Base-by-base conservation (phyloP, 2,888 invertebrate species). In the Lathronympha strigana region DNA sequence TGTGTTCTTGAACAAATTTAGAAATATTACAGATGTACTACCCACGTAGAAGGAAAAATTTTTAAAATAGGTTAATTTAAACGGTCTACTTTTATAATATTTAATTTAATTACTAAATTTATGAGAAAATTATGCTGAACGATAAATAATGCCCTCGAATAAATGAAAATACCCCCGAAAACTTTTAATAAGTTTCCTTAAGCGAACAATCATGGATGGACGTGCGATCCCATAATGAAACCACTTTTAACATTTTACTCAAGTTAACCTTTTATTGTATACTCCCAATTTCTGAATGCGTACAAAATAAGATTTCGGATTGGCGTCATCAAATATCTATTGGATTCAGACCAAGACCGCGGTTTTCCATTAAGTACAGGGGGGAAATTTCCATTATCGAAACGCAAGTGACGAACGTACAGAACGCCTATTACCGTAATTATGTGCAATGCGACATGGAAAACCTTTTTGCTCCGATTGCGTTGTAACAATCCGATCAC, bases 401-500 rank as follows among this genome's bases (percentile, higher is more conserved):
- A 67, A 62, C 58, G 43, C 55, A 31, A 50, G 50, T 53, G 53
- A 47, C 47, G 64, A 49, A 53, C 53, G 54, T 61, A 66, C 61
- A 66, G 54, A 23, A 28, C 40, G 54, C 66, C 54, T 71, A 73
- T 73, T 76, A 74, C 67, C 73, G 72, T 81, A 81, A 82, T 84
- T 77, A 80, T 80, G 78, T 82, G 75, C 81, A 78, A 68, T 73
- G 71, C 69, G 75, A 86, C 86, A 87, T 70, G 83, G 78, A 84
- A 88, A 87, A 81, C 81, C 83, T 86, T 79, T 88, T 73, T 78
- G 67, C 74, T 74, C 64, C 66, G 75, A 84, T 85, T 84, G 82
- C 75, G 71, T 67, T 60, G 66, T 66, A 74, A 71, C 74, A 76
- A 79, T 77, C 73, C 71, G 68, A 76, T 76, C 68, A 72, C 70